Evolutionary conservation across 2,113 vertebrate genomes (phyloP).

Genomic region (Ciconia boyciana): DNA sequence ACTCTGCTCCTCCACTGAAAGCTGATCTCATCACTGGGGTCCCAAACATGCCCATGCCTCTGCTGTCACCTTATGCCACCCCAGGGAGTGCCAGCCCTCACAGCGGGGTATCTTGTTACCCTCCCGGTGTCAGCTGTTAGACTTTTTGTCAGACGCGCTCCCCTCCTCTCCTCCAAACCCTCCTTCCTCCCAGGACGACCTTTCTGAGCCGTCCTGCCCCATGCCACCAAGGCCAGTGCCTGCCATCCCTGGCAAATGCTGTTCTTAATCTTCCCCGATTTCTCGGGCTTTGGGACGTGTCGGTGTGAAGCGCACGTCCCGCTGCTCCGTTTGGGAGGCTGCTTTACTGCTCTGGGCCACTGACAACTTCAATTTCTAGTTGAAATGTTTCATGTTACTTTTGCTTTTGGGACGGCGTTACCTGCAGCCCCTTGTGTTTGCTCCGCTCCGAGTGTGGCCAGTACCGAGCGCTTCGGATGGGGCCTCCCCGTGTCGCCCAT

Average conservation of each 20-base stretch:
- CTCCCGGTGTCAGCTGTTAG: not conserved
- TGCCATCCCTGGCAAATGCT: not conserved
- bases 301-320: fast-evolving
- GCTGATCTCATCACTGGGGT: not conserved
- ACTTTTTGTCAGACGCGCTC: not conserved
- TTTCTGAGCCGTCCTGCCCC: not conserved
- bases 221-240: fast-evolving
- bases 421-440: not conserved
- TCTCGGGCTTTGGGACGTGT: not conserved
- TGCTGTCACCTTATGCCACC: not conserved
- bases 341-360: not conserved
- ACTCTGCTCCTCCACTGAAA: not conserved
- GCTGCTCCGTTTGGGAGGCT: not conserved
- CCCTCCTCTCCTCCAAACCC: not conserved
- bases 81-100: not conserved
- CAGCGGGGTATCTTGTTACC: not conserved
- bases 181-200: not conserved
- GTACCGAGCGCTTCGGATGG: fast-evolving
- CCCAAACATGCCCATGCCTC: not conserved
- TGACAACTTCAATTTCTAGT: not conserved
- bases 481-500: fast-evolving
- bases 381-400: not conserved
- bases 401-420: not conserved
- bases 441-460: fast-evolving
- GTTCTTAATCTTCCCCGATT: fast-evolving